Conservation (phyloP, 2,797 vertebrate species). For the Tauraco hartlaubi region DNA sequence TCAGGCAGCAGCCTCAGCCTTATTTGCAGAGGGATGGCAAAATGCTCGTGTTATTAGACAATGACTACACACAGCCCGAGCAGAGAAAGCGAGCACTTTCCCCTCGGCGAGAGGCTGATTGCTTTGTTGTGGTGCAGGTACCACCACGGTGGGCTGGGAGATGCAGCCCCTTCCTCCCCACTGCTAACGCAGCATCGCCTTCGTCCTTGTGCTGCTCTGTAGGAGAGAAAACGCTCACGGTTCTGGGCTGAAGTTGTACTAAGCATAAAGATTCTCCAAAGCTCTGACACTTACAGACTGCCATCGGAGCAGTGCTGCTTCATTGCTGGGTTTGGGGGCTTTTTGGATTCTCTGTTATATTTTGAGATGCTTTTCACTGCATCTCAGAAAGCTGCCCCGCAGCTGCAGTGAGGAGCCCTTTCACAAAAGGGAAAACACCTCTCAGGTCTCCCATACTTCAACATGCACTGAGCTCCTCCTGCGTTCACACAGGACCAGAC, state of each 20-base stretch:
- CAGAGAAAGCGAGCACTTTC: slow-evolving; percentile 56
- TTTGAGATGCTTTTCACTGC: neutral
- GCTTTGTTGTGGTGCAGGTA: slow-evolving; percentile 54
- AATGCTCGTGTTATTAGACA: slow-evolving; percentile 78
- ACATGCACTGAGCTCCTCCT: neutral
- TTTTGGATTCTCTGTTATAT: neutral
- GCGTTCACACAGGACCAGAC: neutral
- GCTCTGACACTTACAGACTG: neutral
- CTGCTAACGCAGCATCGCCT: neutral
- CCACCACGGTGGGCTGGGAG: slow-evolving; percentile 20
- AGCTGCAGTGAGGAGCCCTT: neutral
- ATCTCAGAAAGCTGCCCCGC: neutral
- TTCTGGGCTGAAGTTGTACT: neutral
- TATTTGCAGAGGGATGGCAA: slow-evolving; percentile 81
- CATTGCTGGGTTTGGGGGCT: neutral
- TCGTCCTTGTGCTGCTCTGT: neutral
- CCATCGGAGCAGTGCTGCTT: neutral
- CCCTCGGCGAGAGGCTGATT: slow-evolving; percentile 39
- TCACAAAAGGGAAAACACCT: neutral
- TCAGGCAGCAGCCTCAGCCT: slow-evolving; percentile 81
- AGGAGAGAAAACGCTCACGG: neutral
- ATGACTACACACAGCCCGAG: slow-evolving; percentile 70
- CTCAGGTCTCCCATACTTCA: neutral
- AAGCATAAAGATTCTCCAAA: neutral
- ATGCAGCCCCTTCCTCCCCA: slow-evolving; percentile 47